A percentile compares a stretch with the other conserved stretches of the same genome.
phyloP scores from a whole-genome alignment of 2,888 invertebrate genomes.

The Steromphala cineraria region DNA sequence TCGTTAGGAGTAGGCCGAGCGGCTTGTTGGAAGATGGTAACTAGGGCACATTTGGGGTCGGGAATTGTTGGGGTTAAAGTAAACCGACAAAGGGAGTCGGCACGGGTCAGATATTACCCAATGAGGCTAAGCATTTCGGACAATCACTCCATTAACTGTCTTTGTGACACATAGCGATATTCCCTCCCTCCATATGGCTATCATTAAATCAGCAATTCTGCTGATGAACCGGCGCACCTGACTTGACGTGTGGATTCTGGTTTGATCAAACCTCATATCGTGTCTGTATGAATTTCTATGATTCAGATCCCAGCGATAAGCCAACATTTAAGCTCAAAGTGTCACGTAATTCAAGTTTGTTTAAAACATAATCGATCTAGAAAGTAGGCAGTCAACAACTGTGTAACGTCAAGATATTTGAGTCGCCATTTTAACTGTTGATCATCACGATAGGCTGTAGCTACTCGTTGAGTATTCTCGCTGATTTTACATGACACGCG shows the following conservation, averaged over 20 bases:
- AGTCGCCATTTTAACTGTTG: background rate
- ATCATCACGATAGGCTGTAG: background rate
- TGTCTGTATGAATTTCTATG: too few relatives aligned
- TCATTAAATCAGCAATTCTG: background rate
- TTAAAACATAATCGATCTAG: too few relatives aligned
- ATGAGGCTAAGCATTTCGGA: background rate
- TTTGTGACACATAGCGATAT: background rate
- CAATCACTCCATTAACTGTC: slow-evolving; percentile 1
- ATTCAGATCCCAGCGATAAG: too few relatives aligned
- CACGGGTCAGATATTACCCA: background rate
- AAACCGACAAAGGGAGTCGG: background rate
- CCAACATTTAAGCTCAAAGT: too few relatives aligned
- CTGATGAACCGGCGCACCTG: too few relatives aligned
- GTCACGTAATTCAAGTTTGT: too few relatives aligned
- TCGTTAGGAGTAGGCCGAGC: background rate
- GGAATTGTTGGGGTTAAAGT: background rate
- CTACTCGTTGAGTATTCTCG: background rate
- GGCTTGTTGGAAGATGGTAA: background rate
- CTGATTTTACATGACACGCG: background rate
- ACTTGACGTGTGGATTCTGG: too few relatives aligned
- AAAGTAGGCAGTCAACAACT: too few relatives aligned
- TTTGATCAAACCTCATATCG: too few relatives aligned
- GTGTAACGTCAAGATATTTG: too few relatives aligned
- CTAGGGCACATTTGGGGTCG: background rate
- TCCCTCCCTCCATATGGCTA: background rate